These are phyloP conservation scores for human DNA, from an alignment of 2,113 vertebrate species.

Conservation along the genomic window DNA sequence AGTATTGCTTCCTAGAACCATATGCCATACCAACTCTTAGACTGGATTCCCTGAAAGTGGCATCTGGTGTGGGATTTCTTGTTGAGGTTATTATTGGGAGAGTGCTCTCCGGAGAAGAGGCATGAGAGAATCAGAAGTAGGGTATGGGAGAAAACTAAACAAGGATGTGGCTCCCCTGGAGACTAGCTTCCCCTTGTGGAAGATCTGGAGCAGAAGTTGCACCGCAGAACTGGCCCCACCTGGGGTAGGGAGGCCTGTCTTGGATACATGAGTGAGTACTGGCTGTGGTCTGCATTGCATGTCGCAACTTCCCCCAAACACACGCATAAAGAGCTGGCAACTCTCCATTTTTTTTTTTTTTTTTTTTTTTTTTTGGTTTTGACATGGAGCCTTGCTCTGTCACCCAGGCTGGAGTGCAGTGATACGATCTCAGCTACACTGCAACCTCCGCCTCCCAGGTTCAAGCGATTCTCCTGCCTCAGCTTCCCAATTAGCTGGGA, in stretches of 20 bases:
- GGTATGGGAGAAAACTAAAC: background rate
- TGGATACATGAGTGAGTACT: background rate
- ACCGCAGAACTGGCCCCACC: background rate
- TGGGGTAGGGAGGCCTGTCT: background rate
- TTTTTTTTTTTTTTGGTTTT: background rate
- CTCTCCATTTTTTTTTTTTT: background rate
- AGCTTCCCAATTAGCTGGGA: too few relatives aligned
- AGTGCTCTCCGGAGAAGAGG: background rate
- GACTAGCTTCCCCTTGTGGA: too few relatives aligned
- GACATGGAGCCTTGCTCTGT: too few relatives aligned
- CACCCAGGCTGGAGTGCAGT: too few relatives aligned
- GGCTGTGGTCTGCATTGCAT: too few relatives aligned
- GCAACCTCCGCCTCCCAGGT: too few relatives aligned
- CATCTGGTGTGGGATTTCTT: background rate
- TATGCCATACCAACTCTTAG: background rate
- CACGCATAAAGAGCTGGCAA: background rate
- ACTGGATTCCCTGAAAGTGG: background rate
- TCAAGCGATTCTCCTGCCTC: too few relatives aligned
- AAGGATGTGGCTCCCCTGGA: background rate
- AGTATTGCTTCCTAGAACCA: background rate
- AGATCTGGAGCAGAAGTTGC: background rate
- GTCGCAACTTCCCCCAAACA: accelerated
- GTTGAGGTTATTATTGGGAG: background rate
- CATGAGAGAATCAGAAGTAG: background rate
- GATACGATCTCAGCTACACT: too few relatives aligned